Evolutionary conservation across 2,797 vertebrate genomes (phyloP).

Genomic region (Spheniscus humboldti): DNA sequence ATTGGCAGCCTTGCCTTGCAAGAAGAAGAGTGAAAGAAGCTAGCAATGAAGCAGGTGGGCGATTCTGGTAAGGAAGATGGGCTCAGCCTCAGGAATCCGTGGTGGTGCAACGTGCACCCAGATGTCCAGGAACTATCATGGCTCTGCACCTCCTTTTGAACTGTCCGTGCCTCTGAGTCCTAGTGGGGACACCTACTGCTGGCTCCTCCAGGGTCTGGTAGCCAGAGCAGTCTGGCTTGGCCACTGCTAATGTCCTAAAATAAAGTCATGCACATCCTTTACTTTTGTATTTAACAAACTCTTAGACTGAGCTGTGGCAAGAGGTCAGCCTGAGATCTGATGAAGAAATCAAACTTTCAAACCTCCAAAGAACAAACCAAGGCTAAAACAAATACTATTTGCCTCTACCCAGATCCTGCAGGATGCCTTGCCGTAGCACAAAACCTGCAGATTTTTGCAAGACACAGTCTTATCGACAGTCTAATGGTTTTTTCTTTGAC

Average conservation of each 20-base stretch:
- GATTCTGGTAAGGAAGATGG: neutral
- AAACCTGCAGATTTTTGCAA: neutral
- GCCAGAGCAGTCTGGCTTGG: neutral
- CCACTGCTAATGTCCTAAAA: neutral
- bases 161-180: rapidly evolving
- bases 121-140: rapidly evolving
- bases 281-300: neutral
- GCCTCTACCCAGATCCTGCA: neutral
- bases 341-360: neutral
- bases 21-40: neutral
- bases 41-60: neutral
- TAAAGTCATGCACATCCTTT: neutral
- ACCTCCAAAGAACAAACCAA: neutral
- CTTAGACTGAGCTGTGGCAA: neutral
- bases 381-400: neutral
- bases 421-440: neutral
- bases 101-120: rapidly evolving
- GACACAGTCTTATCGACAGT: neutral
- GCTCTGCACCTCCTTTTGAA: no score
- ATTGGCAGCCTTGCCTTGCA: neutral
- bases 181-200: rapidly evolving
- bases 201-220: neutral
- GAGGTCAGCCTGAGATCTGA: neutral
- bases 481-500: neutral
- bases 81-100: neutral